Base-by-base conservation (phyloP, 2,797 vertebrate genomes). In the Pempheris klunzingeri region DNA sequence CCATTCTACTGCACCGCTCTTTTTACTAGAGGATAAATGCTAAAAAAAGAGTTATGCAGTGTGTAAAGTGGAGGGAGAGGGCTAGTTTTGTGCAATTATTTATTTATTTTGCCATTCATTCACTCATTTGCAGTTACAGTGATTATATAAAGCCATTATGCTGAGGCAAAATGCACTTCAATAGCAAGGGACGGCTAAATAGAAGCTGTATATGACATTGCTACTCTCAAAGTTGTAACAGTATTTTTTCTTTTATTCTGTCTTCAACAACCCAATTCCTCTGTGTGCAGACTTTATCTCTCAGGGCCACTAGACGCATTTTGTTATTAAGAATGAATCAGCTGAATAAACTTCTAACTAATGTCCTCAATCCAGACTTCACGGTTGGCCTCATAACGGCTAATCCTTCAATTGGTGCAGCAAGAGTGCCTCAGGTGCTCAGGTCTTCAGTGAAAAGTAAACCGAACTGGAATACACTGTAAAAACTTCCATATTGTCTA, bases 371-470 rank as follows among this genome's bases (percentile, higher is more conserved):
- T 77, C 50, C 74, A 78, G 78, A 84, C 83, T 85, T 90, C 82
- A 90, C 34, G 80, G 68, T 85, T 81, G 85, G 81, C 72, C 73
- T 90, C 87, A 75, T 64, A 78, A 61, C 5, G 20, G 71, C 73
- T 89, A 92, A 90, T 92, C 92, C 81, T 89, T 90, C 91, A 91
- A 83, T 82, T 91, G 88, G 75, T 67, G 78, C 67, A 68, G 79
- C 15, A 67, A 43, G 32, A 53, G 61, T 69, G 84, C 77, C 66
- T 3, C 62, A 88, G 83, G 81, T 84, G 73, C 60, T 80, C 50
- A 55, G 53, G 62, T 85, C 68, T 65, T 61, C 28, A 83, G 57
- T 73, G 39, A 80, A 86, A 84, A 81, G 69, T 72, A 66, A 60
- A 68, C 26, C 15, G 6, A 73, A 83, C 13, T 72, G 36, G 53